Conservation (phyloP, 2,888 invertebrate species). For the Chalcosyrphus nemorum region DNA sequence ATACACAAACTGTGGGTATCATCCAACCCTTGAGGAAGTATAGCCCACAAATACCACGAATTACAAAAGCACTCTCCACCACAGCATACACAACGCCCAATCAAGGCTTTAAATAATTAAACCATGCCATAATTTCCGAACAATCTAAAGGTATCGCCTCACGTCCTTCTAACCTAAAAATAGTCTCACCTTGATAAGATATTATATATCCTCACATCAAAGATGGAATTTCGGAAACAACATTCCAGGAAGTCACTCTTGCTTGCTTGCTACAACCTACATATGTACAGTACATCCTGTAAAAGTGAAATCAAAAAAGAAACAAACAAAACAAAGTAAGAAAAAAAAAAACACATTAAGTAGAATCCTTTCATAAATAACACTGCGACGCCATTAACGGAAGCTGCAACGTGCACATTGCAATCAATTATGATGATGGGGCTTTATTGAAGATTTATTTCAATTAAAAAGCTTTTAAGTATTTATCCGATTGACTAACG, state of each 20-base stretch:
- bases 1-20: too few species aligned
- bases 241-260: not conserved
- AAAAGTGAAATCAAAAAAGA: not conserved
- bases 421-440: conserved; percentile 73
- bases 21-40: too few species aligned
- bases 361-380: conserved; percentile 72
- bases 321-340: conserved; percentile 41
- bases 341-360: conserved; percentile 68
- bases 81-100: too few species aligned
- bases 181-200: not conserved
- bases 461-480: conserved; percentile 74
- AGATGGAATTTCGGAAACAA: not conserved
- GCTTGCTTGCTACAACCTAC: too few species aligned
- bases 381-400: conserved; percentile 72
- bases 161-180: not conserved
- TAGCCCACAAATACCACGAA: too few species aligned
- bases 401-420: conserved; percentile 72
- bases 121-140: not conserved
- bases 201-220: too few species aligned
- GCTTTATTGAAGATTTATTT: conserved; percentile 74
- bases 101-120: too few species aligned
- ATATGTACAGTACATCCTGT: not conserved
- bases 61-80: too few species aligned
- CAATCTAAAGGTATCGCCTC: not conserved
- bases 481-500: conserved; percentile 73